phyloP scores from a whole-genome alignment of 2,797 vertebrate genomes.

The Sebastes matsubarae region DNA sequence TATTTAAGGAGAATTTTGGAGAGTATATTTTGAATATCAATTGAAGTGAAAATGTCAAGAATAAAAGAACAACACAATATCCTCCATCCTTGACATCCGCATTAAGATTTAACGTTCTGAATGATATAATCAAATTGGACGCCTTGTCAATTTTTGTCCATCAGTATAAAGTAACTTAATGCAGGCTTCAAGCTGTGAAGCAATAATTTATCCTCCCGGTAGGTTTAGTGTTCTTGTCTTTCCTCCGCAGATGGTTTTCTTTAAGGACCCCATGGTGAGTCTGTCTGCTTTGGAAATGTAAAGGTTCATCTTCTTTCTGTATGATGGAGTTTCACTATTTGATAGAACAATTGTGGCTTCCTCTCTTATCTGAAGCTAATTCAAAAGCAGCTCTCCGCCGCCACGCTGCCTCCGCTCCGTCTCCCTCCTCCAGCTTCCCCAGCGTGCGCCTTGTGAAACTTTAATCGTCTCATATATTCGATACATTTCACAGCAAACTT shows the following conservation, averaged over 20 bases:
- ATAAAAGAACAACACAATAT: background rate
- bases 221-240: conserved; percentile 33
- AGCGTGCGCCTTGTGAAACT: conserved; percentile 63
- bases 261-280: conserved; percentile 42
- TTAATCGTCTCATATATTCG: conserved; percentile 76
- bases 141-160: conserved; percentile 1
- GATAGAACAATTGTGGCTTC: conserved; percentile 50
- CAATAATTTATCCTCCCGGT: conserved; percentile 32
- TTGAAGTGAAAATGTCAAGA: conserved; percentile 19
- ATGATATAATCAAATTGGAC: conserved; percentile 4
- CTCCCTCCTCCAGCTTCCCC: conserved; percentile 51
- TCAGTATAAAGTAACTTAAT: conserved; percentile 15
- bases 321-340: conserved; percentile 40
- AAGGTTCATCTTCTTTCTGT: conserved; percentile 52
- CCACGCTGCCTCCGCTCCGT: conserved; percentile 2
- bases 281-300: conserved; percentile 53
- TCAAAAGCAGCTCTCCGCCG: conserved; percentile 53
- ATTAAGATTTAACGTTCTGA: background rate
- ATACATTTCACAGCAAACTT: conserved; percentile 56
- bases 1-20: conserved; percentile 41
- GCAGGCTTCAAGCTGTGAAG: conserved; percentile 38
- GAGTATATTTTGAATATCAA: conserved; percentile 17
- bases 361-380: conserved; percentile 52
- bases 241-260: conserved; percentile 30
- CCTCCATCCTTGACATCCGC: background rate